Percentiles rank a stretch among this genome's conserved stretches.
These are phyloP conservation scores for Elmis aenea DNA, from an alignment of 2,888 invertebrate genomes.

Conservation along the genomic window DNA sequence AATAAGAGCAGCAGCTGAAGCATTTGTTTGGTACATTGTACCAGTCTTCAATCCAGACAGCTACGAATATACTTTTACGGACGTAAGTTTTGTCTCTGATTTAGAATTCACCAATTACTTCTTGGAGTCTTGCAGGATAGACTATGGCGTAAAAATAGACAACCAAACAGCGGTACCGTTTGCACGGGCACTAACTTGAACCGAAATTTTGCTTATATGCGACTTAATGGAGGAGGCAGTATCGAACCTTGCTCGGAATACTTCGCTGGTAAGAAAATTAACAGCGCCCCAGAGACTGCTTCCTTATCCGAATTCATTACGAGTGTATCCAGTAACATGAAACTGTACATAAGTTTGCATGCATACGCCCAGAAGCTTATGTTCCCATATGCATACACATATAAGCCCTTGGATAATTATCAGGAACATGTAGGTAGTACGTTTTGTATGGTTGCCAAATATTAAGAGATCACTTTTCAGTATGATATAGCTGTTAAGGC, in stretches of 20 bases:
- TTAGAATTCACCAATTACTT: too few species aligned
- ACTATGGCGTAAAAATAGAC: slow-evolving; percentile 66
- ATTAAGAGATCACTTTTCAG: slow-evolving; percentile 13
- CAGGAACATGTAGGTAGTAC: too few species aligned
- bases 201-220: slow-evolving; percentile 69
- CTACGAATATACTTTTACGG: slow-evolving; percentile 58
- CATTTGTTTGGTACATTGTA: slow-evolving; percentile 70
- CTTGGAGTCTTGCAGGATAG: slow-evolving; percentile 59
- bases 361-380: slow-evolving; percentile 68
- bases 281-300: slow-evolving; percentile 65
- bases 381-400: slow-evolving; percentile 68
- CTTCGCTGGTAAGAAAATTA: slow-evolving; percentile 62
- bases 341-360: slow-evolving; percentile 72
- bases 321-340: too few species aligned
- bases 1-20: slow-evolving; percentile 56
- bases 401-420: too few species aligned
- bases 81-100: too few species aligned
- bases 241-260: slow-evolving; percentile 54
- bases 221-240: slow-evolving; percentile 59
- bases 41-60: slow-evolving; percentile 73
- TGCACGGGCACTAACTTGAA: slow-evolving; percentile 71
- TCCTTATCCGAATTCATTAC: slow-evolving; percentile 53
- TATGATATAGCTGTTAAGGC: slow-evolving; percentile 10
- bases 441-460: too few species aligned
- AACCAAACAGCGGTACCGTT: slow-evolving; percentile 45